A percentile compares a stretch with the other conserved stretches of the same genome.
phyloP scores from a whole-genome alignment of 2,113 vertebrate genomes.

The Mustelus asterias region DNA sequence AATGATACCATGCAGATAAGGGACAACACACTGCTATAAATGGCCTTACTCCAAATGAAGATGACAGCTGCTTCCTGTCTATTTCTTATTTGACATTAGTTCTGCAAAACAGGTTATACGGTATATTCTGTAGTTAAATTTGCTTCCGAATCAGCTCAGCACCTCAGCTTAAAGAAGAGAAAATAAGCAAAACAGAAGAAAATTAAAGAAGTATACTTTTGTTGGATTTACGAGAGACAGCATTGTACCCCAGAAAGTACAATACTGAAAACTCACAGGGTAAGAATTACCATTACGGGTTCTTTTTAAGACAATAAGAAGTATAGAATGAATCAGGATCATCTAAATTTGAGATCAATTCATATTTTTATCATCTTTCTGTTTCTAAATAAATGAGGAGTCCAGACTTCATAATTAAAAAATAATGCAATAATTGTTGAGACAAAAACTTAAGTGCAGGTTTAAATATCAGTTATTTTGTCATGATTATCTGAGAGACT shows the following conservation, averaged over 20 bases:
- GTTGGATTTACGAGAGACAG: neutral
- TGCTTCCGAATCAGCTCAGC: neutral
- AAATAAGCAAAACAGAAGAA: neutral
- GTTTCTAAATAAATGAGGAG: neutral
- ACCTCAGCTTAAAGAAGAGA: neutral
- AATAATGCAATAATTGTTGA: neutral
- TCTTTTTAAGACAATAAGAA: neutral
- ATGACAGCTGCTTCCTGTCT: neutral
- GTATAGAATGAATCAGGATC: neutral
- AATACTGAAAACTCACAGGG: neutral
- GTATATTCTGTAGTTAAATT: neutral
- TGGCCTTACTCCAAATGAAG: neutral
- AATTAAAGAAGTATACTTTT: neutral
- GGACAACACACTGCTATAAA: neutral
- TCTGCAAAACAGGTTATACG: neutral
- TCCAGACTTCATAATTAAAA: neutral
- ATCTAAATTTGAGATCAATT: neutral
- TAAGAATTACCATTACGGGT: neutral
- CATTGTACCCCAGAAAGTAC: neutral
- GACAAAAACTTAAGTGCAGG: neutral
- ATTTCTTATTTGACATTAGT: neutral
- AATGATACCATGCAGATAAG: neutral
- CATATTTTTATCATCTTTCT: neutral
- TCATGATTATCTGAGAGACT: neutral
- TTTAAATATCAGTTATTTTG: neutral